Evolutionary conservation across 2,888 invertebrate genomes (phyloP).

Genomic region (Amiota mariae): DNA sequence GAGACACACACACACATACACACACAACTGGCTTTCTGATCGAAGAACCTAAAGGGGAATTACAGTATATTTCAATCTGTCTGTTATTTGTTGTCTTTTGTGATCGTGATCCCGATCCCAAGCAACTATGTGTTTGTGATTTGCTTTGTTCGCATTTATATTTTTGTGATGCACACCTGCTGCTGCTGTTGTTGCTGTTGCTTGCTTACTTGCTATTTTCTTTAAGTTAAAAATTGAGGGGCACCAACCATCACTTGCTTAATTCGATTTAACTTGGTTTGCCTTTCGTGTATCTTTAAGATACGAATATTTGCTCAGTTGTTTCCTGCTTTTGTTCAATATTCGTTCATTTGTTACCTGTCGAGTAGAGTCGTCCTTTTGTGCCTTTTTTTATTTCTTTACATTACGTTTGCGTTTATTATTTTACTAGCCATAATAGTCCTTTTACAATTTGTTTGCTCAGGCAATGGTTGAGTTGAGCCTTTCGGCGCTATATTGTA

Average conservation of each 20-base stretch:
- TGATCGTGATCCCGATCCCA: constrained; percentile 15
- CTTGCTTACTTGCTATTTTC: too few species aligned
- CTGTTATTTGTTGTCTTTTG: constrained; percentile 16
- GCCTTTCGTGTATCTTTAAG: constrained; percentile 4
- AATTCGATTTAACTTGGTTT: constrained; percentile 44
- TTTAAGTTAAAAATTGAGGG: background rate
- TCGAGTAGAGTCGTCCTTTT: background rate
- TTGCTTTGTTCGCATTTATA: constrained; percentile 9
- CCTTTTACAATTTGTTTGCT: constrained; percentile 46
- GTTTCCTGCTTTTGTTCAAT: constrained; percentile 10
- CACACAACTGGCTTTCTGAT: constrained; percentile 28
- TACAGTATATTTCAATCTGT: too few species aligned
- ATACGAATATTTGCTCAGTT: constrained; percentile 15
- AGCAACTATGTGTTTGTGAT: constrained; percentile 35
- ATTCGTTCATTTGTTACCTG: background rate
- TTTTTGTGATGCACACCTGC: constrained; percentile 46
- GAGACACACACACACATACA: constrained; percentile 5
- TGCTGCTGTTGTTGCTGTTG: constrained; percentile 41
- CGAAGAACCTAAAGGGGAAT: too few species aligned
- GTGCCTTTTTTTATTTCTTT: background rate
- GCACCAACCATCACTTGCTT: constrained; percentile 10
- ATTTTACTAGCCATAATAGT: constrained; percentile 45
- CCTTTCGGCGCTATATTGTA: background rate
- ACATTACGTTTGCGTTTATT: constrained; percentile 34
- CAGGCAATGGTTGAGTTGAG: constrained; percentile 24